phyloP scores from a whole-genome alignment of 2,888 invertebrate species.

The Steinernema hermaphroditum region DNA sequence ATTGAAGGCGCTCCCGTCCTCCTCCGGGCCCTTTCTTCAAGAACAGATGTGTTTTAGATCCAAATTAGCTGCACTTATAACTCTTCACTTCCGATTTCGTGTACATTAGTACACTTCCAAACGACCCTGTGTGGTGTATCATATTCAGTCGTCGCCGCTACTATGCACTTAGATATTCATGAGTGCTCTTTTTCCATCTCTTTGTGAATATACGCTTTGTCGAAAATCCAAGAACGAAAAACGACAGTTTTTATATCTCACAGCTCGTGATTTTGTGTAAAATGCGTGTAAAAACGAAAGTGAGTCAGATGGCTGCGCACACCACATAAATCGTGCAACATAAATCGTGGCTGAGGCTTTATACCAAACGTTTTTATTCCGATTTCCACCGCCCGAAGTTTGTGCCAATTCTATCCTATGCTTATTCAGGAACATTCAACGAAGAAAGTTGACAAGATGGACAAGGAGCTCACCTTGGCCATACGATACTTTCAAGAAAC shows the following conservation, averaged over 20 bases:
- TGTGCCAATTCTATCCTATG: too few species aligned
- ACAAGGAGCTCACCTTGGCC: conserved; percentile 27
- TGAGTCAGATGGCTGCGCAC: too few species aligned
- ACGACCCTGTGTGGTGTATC: neutral
- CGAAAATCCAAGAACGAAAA: too few species aligned
- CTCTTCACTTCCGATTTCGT: conserved; percentile 23
- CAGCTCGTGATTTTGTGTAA: too few species aligned
- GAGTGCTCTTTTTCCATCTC: neutral
- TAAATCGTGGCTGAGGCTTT: too few species aligned
- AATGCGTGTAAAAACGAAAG: too few species aligned
- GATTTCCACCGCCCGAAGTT: too few species aligned
- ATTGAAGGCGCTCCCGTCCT: neutral
- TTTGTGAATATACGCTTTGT: too few species aligned
- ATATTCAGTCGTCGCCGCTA: neutral
- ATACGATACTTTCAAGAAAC: conserved; percentile 25
- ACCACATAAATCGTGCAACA: too few species aligned
- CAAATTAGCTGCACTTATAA: conserved; percentile 27
- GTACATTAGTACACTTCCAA: neutral
- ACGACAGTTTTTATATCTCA: too few species aligned
- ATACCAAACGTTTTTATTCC: too few species aligned
- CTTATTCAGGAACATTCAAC: neutral
- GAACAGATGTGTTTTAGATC: conserved; percentile 26
- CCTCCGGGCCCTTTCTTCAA: conserved; percentile 5
- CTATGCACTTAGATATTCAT: conserved; percentile 10
- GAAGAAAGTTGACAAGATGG: conserved; percentile 6